Evolutionary conservation across 2,888 invertebrate genomes (phyloP).

Genomic region (Rutpela maculata): DNA sequence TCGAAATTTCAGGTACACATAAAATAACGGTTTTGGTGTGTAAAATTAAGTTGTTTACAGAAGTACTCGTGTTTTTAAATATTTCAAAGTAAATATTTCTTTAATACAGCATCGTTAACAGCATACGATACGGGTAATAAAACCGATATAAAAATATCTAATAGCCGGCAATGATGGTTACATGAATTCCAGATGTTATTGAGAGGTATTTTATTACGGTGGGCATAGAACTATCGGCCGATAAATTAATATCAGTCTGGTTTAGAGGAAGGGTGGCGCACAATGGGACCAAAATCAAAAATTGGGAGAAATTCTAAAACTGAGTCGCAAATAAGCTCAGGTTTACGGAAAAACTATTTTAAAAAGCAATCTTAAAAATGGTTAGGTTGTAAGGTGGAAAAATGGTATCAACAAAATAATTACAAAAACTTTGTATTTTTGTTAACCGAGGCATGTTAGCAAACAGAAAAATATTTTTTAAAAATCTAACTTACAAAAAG

Average conservation of each 20-base stretch:
- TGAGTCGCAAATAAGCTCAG: no score
- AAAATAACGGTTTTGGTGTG: background rate
- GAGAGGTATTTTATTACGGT: background rate
- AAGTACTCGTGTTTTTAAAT: background rate
- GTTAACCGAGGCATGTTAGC: no score
- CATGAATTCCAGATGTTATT: background rate
- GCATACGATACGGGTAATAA: conserved; percentile 1
- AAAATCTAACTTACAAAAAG: no score
- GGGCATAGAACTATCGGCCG: background rate
- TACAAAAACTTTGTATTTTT: no score
- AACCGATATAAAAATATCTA: background rate
- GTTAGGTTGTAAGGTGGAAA: no score
- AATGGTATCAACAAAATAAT: no score
- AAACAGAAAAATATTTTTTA: no score
- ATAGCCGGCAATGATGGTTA: background rate
- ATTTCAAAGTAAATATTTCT: background rate
- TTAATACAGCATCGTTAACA: background rate
- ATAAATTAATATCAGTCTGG: background rate
- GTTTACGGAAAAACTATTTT: no score
- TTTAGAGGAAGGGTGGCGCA: background rate
- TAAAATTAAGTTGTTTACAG: background rate
- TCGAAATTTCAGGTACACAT: no score
- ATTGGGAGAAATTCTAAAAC: no score
- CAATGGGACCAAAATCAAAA: no score
- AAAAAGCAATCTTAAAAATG: no score